phyloP scores from a whole-genome alignment of 2,113 vertebrate genomes.

The Sorex araneus region DNA sequence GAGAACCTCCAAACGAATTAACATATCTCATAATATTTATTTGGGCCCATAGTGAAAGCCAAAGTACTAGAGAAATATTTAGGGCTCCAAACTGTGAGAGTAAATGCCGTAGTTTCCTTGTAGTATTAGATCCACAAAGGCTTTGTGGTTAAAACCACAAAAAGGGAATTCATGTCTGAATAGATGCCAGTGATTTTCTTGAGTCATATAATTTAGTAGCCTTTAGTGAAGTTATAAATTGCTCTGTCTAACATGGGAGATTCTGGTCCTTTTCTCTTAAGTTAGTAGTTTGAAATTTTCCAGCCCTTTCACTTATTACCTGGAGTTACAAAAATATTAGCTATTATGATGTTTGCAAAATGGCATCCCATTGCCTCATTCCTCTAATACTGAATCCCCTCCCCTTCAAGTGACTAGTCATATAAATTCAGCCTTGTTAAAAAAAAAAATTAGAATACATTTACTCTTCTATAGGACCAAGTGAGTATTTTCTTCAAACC shows the following conservation, averaged over 20 bases:
- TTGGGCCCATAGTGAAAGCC: constrained; percentile 4
- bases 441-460: too few relatives aligned
- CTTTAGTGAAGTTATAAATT: constrained; percentile 41
- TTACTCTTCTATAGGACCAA: not conserved
- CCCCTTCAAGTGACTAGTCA: not conserved
- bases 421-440: not conserved
- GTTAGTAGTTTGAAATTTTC: constrained; percentile 11
- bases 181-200: constrained; percentile 64
- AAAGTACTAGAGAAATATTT: constrained; percentile 43
- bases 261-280: constrained; percentile 26
- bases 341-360: not conserved
- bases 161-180: constrained; percentile 77
- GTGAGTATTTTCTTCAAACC: not conserved
- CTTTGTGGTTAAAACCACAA: constrained; percentile 80
- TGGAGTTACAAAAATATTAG: not conserved
- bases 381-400: not conserved
- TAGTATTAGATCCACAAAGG: constrained; percentile 51
- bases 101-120: constrained; percentile 22
- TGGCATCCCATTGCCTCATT: not conserved
- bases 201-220: constrained; percentile 61
- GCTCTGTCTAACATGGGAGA: not conserved
- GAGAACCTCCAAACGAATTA: not conserved
- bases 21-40: constrained; percentile 15
- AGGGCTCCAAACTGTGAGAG: constrained; percentile 11
- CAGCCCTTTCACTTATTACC: constrained; percentile 30